Conservation (phyloP, 2,113 vertebrate species). For the Cavia porcellus region DNA sequence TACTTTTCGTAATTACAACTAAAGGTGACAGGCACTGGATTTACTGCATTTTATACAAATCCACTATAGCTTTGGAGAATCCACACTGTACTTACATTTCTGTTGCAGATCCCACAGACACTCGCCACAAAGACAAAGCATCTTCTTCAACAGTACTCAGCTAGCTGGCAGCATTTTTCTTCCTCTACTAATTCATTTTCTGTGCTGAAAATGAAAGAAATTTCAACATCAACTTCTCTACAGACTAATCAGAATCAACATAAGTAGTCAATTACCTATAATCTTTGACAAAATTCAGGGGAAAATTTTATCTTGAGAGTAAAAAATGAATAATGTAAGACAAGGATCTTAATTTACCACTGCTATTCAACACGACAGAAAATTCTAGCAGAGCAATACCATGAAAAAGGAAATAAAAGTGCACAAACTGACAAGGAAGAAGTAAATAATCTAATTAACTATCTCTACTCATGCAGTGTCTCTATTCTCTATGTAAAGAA, state of each 20-base stretch:
- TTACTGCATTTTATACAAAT: not conserved
- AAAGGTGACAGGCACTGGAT: not conserved
- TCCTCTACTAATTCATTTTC: slow-evolving; percentile 84
- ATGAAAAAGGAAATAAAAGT: not conserved
- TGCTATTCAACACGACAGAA: slow-evolving; percentile 18
- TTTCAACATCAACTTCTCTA: slow-evolving; percentile 70
- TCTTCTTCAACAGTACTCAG: slow-evolving; percentile 81
- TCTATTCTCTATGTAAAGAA: not conserved
- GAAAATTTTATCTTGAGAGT: slow-evolving; percentile 38
- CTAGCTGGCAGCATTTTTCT: slow-evolving; percentile 71
- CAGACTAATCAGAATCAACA: slow-evolving; percentile 72
- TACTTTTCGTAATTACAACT: slow-evolving; percentile 45
- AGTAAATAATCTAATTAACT: not conserved
- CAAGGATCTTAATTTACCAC: slow-evolving; percentile 38
- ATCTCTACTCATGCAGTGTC: not conserved
- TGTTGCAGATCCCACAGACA: slow-evolving; percentile 80
- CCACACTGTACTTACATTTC: slow-evolving; percentile 83
- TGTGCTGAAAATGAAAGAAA: slow-evolving; percentile 61
- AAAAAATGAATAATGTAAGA: not conserved
- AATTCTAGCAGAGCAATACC: not conserved
- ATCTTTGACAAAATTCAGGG: not conserved
- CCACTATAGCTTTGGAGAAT: not conserved
- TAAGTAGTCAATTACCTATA: slow-evolving; percentile 52
- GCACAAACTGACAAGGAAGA: not conserved
- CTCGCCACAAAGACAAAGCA: slow-evolving; percentile 76